Conservation (phyloP, 2,888 invertebrate genomes). For the Melinaea marsaeus region DNA sequence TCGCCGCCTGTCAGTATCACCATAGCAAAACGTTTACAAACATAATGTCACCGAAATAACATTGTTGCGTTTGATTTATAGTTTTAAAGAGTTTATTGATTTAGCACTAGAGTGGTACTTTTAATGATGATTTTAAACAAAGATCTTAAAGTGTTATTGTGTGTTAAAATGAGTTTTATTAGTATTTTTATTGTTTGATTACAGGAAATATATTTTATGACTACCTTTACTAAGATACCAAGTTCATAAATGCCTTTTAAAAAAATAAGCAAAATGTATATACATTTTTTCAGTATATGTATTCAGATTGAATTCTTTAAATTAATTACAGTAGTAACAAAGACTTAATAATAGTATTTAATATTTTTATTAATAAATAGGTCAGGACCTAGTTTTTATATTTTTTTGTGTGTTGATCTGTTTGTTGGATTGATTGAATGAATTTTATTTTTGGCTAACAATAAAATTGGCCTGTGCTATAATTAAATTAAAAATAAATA, state of each 20-base stretch:
- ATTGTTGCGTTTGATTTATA: conserved; percentile 6
- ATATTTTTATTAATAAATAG: no score
- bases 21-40: background rate
- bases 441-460: no score
- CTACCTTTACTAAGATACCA: background rate
- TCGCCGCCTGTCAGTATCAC: background rate
- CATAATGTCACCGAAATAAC: background rate
- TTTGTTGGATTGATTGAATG: no score
- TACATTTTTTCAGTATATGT: no score
- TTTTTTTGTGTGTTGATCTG: no score
- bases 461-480: no score
- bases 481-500: no score
- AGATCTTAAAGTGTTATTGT: background rate
- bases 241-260: background rate
- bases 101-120: background rate
- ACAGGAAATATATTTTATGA: conserved; percentile 7
- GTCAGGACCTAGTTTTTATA: no score
- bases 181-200: background rate
- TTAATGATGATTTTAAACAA: conserved; percentile 1
- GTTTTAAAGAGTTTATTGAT: background rate
- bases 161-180: conserved; percentile 1
- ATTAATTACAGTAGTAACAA: no score
- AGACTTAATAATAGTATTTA: no score
- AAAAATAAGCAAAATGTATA: no score
- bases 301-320: no score